Conservation (phyloP, 1,140 invertebrate genomes). For the Helicoverpa zea region DNA sequence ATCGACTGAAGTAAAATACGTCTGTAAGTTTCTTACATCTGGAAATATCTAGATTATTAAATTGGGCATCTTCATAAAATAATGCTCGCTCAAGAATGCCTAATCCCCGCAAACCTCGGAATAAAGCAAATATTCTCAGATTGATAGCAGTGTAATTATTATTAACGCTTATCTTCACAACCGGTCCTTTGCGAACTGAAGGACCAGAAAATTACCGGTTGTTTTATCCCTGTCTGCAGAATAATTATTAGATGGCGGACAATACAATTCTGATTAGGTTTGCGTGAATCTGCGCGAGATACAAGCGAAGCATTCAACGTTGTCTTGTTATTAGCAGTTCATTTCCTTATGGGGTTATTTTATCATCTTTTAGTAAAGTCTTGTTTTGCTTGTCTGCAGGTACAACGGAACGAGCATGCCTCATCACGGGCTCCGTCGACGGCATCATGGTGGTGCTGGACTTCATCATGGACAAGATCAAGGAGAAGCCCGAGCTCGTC, state of each 20-base stretch:
- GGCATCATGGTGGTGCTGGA: constrained; percentile 97
- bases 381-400: constrained; percentile 87
- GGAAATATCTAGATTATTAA: background rate
- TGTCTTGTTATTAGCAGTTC: background rate
- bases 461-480: constrained; percentile 99
- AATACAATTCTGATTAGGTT: background rate
- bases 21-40: background rate
- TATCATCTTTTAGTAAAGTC: background rate
- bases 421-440: constrained; percentile 98
- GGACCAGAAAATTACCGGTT: constrained; percentile 13
- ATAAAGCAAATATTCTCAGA: constrained; percentile 7
- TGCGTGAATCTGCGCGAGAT: background rate
- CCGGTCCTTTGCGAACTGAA: background rate
- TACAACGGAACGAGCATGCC: constrained; percentile 98
- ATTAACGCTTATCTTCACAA: constrained; percentile 34
- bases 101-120: background rate
- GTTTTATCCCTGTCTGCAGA: constrained; percentile 24
- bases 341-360: background rate
- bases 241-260: background rate
- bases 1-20: background rate
- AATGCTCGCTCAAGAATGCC: background rate
- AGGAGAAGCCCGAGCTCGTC: constrained; percentile 98
- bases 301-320: background rate
- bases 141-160: constrained; percentile 11
- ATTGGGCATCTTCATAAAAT: background rate